Conservation (phyloP, 2,113 vertebrate genomes). For the Pangasianodon hypophthalmus region DNA sequence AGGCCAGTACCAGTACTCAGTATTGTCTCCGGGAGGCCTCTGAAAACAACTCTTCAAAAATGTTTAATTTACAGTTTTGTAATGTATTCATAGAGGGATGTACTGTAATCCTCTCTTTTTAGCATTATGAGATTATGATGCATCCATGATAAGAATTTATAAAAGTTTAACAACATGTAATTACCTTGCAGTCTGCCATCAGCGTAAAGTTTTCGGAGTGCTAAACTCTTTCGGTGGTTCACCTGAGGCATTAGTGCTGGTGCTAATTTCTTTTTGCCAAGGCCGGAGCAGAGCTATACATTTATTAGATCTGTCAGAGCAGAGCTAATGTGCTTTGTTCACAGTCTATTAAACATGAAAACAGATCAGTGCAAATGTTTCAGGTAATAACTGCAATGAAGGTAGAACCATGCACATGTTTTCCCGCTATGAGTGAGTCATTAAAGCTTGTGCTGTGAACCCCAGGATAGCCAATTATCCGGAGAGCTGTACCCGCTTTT, state of each 20-base stretch:
- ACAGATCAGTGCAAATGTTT: conserved; percentile 3
- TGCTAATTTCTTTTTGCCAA: not conserved
- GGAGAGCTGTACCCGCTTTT: conserved; percentile 11
- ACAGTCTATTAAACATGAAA: conserved; percentile 22
- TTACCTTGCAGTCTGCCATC: not conserved
- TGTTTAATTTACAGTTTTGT: not conserved
- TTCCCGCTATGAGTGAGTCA: conserved; percentile 23
- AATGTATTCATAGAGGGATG: not conserved
- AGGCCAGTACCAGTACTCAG: not conserved
- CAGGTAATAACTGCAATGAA: conserved; percentile 16
- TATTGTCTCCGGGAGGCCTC: no score
- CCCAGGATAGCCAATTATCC: conserved; percentile 20
- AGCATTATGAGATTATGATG: not conserved
- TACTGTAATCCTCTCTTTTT: no score
- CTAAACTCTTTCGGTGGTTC: not conserved
- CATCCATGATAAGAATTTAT: not conserved
- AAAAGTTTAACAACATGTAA: not conserved
- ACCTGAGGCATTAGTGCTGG: not conserved
- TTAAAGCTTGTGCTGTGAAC: conserved; percentile 20
- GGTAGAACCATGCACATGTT: conserved; percentile 1
- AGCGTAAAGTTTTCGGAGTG: not conserved
- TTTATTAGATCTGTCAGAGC: conserved; percentile 19
- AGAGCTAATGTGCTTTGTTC: conserved; percentile 24
- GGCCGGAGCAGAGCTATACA: not conserved
- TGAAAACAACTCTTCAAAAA: not conserved